Evolutionary conservation across 1,140 invertebrate species (phyloP).

Genomic region (Papilio polyxenes): DNA sequence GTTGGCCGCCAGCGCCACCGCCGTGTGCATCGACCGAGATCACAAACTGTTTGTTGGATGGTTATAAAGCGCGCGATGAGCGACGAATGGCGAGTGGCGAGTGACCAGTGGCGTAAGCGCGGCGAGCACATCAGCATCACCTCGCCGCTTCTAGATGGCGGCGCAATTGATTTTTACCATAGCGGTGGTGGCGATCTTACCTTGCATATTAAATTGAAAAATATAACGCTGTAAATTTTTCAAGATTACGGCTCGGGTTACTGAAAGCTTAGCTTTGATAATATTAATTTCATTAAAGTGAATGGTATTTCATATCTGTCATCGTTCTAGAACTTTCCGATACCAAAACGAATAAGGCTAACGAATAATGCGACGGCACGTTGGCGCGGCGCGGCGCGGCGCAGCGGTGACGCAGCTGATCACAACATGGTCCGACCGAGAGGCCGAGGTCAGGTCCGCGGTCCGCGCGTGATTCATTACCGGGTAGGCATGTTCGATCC

Average conservation of each 20-base stretch:
- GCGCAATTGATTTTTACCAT: too few relatives aligned
- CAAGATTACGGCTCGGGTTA: background rate
- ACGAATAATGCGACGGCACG: background rate
- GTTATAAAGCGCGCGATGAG: too few relatives aligned
- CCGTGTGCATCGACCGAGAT: background rate
- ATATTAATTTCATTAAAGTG: background rate
- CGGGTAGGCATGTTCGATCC: background rate
- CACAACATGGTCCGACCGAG: conserved; percentile 1
- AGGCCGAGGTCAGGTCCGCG: conserved; percentile 9
- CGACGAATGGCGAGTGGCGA: too few relatives aligned
- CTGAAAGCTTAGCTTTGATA: background rate
- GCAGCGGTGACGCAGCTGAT: background rate
- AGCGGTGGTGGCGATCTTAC: background rate
- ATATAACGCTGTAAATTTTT: background rate
- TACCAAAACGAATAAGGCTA: conserved; percentile 4
- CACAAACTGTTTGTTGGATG: too few relatives aligned
- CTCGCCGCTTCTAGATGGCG: too few relatives aligned
- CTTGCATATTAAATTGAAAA: background rate
- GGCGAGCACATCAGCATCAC: too few relatives aligned
- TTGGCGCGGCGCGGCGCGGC: background rate
- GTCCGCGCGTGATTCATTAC: conserved; percentile 9
- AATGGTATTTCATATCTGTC: background rate
- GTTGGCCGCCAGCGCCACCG: background rate
- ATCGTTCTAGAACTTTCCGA: conserved; percentile 10
- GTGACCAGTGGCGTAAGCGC: too few relatives aligned